Evolutionary conservation across 1,140 invertebrate genomes (phyloP).

Genomic region (Monomorium pharaonis): DNA sequence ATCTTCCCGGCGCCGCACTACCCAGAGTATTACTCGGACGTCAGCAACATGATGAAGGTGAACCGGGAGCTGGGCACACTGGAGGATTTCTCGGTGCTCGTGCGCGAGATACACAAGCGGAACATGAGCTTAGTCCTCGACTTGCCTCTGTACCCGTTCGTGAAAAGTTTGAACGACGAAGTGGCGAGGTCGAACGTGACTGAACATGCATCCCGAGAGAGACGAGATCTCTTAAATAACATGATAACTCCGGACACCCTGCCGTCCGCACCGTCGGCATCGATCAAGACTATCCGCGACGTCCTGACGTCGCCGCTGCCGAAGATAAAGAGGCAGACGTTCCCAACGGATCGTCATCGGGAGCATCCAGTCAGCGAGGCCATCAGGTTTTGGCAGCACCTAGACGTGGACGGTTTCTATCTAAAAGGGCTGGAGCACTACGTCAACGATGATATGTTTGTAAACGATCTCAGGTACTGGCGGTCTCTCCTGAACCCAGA

Average conservation of each 20-base stretch:
- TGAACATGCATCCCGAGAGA: slow-evolving; percentile 54
- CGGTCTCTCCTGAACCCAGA: slow-evolving; percentile 87
- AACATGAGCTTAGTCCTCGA: slow-evolving; percentile 92
- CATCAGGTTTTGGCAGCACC: slow-evolving; percentile 88
- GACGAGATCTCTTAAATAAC: slow-evolving; percentile 1
- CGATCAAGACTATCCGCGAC: slow-evolving; percentile 69
- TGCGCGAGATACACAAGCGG: slow-evolving; percentile 86
- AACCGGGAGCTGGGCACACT: slow-evolving; percentile 88
- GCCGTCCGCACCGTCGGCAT: slow-evolving; percentile 57
- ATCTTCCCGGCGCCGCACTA: slow-evolving; percentile 90
- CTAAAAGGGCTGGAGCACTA: slow-evolving; percentile 88
- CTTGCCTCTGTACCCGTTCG: slow-evolving; percentile 88
- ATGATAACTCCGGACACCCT: neutral
- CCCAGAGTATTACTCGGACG: slow-evolving; percentile 89
- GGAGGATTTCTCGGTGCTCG: slow-evolving; percentile 88
- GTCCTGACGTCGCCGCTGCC: slow-evolving; percentile 58
- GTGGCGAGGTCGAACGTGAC: slow-evolving; percentile 48
- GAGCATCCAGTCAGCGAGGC: slow-evolving; percentile 84
- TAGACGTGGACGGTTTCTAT: slow-evolving; percentile 92
- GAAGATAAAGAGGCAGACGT: neutral
- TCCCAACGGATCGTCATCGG: slow-evolving; percentile 23
- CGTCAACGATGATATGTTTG: slow-evolving; percentile 82
- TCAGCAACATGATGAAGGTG: slow-evolving; percentile 87
- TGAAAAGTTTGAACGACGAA: slow-evolving; percentile 80
- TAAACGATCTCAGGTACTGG: slow-evolving; percentile 87